Evolutionary conservation across 2,888 invertebrate genomes (phyloP).

Genomic region (Cheilosia vulpina): DNA sequence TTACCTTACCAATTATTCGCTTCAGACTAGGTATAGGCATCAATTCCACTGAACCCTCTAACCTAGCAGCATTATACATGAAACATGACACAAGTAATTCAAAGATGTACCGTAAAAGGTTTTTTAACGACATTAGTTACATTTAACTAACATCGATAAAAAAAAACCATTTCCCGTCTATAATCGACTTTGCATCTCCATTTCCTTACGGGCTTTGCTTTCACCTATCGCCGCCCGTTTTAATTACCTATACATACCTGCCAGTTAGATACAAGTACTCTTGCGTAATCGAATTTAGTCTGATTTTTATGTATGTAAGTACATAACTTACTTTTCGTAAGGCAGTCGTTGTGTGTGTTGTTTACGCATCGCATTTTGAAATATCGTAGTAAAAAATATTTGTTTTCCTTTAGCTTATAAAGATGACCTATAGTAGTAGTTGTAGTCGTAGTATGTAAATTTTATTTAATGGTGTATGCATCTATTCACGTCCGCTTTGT

Average conservation of each 20-base stretch:
- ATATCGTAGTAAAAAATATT: constrained; percentile 61
- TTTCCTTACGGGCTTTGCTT: constrained; percentile 26
- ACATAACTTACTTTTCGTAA: constrained; percentile 17
- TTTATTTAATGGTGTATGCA: constrained; percentile 4
- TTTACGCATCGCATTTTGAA: constrained; percentile 21
- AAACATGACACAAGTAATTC: too few species aligned
- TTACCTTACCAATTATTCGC: too few species aligned
- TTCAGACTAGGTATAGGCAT: too few species aligned
- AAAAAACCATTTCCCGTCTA: neutral
- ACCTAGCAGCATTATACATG: too few species aligned
- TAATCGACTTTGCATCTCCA: constrained; percentile 39
- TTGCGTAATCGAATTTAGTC: constrained; percentile 48
- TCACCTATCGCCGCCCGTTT: constrained; percentile 28
- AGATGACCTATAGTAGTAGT: constrained; percentile 15
- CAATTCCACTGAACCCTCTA: too few species aligned
- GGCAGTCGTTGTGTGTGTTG: constrained; percentile 43
- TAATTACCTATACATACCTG: constrained; percentile 40
- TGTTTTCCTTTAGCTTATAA: constrained; percentile 13
- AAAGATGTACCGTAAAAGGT: too few species aligned
- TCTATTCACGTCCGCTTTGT: constrained; percentile 25
- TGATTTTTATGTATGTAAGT: neutral
- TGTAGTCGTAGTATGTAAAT: neutral
- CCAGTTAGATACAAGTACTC: constrained; percentile 24
- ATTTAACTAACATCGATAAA: neutral
- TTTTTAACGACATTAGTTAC: too few species aligned